Evolutionary conservation across 1,140 invertebrate genomes (phyloP), one percentile per base, ranked within the genome.

Genomic region (Drosophila sp.): DNA sequence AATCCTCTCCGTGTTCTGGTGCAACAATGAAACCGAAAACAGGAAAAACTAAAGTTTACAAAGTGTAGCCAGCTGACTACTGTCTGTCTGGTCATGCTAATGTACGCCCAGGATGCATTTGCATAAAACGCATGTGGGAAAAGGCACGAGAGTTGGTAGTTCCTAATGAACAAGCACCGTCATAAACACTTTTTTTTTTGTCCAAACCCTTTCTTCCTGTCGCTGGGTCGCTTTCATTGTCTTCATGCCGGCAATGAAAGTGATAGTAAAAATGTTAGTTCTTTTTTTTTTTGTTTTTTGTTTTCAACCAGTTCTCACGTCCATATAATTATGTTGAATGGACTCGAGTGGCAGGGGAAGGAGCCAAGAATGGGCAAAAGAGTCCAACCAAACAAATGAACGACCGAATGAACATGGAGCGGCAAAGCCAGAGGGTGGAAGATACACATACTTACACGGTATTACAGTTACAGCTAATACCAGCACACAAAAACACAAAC

Each of bases 191-290:
- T 85, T 80, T 65, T 80, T 65, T 68, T 35, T 25, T n/a, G 1
- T 27, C 7, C 17, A 3, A 30, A 23, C 40, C 27, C 8, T 11
- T 6, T 11, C 8, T 29, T 27, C 32, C 10, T 32, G 30, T 8
- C 30, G 17, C n/a, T 38, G 54, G 23, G 27, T 54, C 54, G 1
- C 23, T 27, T 25, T 50, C 10, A 10, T 50, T 50, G 44, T 50
- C 44, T 50, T 25, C 27, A 50, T 75, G 17, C 44, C 60, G 60
- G 66, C 70, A 74, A 61, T 71, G 73, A 66, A 76, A 86, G 70
- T 82, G 83, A 86, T 82, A 86, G 83, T 86, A 65, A 86, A 87
- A 82, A 68, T 65, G 58, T 69, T 57, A 33, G 55, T 69, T 33
- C 2, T 25, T 27, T 50, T 50, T 50, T 50, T 27, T 50, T 17